These are phyloP conservation scores for Oreotragus oreotragus DNA, from an alignment of 2,113 vertebrate genomes.

Conservation along the genomic window DNA sequence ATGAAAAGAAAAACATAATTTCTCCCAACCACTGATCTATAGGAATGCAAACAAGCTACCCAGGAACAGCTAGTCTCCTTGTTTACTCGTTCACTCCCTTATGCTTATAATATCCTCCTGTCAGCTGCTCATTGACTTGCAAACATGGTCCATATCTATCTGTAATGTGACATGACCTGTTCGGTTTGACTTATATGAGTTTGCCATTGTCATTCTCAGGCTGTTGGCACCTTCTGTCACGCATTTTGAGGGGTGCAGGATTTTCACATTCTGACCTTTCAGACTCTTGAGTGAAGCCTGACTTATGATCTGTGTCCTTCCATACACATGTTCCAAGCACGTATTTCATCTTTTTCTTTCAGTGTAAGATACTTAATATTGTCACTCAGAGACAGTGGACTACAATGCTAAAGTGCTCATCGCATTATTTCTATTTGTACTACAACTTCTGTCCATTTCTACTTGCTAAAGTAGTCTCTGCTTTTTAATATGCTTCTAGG, in stretches of 20 bases:
- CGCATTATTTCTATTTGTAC: background rate
- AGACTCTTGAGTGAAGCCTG: background rate
- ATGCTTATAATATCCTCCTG: accelerated
- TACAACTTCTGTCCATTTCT: no score
- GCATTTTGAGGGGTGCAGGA: background rate
- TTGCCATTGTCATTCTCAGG: background rate
- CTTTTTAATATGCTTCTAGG: background rate
- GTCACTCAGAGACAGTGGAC: slow-evolving; percentile 1
- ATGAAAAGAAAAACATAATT: background rate
- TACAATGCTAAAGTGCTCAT: background rate
- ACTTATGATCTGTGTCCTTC: slow-evolving; percentile 40
- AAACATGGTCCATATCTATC: background rate
- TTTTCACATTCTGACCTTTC: slow-evolving; percentile 29
- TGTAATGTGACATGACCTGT: background rate
- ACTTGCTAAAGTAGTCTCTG: background rate
- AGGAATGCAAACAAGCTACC: background rate
- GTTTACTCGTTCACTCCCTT: accelerated
- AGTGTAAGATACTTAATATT: background rate
- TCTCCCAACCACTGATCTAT: accelerated
- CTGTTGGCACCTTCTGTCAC: slow-evolving; percentile 2
- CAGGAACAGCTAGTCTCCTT: background rate
- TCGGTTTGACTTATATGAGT: background rate
- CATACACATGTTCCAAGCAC: background rate
- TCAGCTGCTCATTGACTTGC: no score
- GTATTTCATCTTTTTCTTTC: slow-evolving; percentile 28